Base-by-base conservation (phyloP, 2,113 vertebrate genomes). In the Misgurnus mizolepis region DNA sequence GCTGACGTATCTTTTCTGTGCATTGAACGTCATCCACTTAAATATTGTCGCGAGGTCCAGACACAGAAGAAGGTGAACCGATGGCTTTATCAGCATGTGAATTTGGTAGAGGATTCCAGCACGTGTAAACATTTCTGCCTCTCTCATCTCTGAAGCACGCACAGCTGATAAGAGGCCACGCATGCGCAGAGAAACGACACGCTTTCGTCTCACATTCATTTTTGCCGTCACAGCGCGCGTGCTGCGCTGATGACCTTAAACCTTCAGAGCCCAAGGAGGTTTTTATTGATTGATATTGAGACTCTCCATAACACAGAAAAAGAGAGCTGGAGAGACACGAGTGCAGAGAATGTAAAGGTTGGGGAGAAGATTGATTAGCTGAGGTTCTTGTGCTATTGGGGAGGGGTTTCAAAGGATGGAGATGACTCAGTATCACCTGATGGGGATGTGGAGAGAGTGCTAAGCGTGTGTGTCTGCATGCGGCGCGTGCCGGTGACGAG, bases 401-500 rank as follows among this genome's bases (percentile, higher is more conserved):
- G 50, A 55, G 61, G 78, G 47, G 60, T 74, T 41, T 55, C 17
- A 65, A 61, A 47, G 81, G 76, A 83, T 58, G 49, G 84, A 55
- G 79, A 86, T 87, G 88, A 92, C 87, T 88, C 87, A 88, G 87
- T 67, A 14, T 53, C 86, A 85, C 75, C 79, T 86, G 82, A 89
- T 88, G 80, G 27, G 61, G 85, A 88, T 91, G 89, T 87, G 90
- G 86, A 87, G 85, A 74, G 70, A 58, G 53, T 76, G 70, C 67
- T 81, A 84, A 83, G 41, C 64, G 49, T 75, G 76, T 72, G 77
- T 68, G 72, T 43, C n/a, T 66, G 27, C 39, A 55, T 56, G 41
- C 9, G 67, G 11, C 49, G 45, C n/a, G 10, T 55, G 75, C 53
- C 65, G 39, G 39, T 40, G 67, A 66, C 7, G 45, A 82, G 55